These are phyloP conservation scores for Formicarius rufipectus DNA, from an alignment of 2,113 vertebrate genomes.

Conservation along the genomic window DNA sequence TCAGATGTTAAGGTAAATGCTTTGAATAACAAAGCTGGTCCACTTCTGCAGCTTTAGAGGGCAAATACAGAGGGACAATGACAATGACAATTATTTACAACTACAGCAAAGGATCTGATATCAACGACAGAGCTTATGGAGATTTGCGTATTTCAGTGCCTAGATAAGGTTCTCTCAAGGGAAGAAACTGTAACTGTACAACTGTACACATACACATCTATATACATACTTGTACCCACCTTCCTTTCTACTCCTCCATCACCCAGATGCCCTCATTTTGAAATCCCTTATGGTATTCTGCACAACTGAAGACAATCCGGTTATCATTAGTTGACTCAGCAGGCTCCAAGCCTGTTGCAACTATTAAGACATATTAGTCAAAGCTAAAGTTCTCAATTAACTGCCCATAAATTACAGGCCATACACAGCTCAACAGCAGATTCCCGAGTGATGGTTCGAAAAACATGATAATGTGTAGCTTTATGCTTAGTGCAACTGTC, in stretches of 20 bases:
- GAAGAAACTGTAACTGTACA: background rate
- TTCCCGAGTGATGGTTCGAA: background rate
- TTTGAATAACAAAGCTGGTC: conserved; percentile 27
- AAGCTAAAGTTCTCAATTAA: background rate
- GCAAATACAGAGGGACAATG: background rate
- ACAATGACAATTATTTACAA: background rate
- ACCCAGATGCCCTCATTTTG: background rate
- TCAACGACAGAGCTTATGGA: background rate
- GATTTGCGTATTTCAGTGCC: background rate
- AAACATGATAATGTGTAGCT: rapidly evolving
- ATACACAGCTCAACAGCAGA: background rate
- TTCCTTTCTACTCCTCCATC: background rate
- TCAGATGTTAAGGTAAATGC: conserved; percentile 31
- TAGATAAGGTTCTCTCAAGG: background rate
- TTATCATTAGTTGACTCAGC: background rate
- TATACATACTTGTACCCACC: background rate
- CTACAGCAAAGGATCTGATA: background rate
- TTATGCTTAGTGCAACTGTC: background rate
- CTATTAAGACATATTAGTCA: background rate
- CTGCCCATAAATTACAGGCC: background rate
- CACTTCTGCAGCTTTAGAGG: background rate
- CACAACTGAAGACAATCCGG: background rate
- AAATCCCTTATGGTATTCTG: background rate
- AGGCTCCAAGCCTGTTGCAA: background rate
- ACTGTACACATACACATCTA: background rate